Evolutionary conservation across 2,888 invertebrate genomes (phyloP).

Genomic region (Ochropacha duplaris): DNA sequence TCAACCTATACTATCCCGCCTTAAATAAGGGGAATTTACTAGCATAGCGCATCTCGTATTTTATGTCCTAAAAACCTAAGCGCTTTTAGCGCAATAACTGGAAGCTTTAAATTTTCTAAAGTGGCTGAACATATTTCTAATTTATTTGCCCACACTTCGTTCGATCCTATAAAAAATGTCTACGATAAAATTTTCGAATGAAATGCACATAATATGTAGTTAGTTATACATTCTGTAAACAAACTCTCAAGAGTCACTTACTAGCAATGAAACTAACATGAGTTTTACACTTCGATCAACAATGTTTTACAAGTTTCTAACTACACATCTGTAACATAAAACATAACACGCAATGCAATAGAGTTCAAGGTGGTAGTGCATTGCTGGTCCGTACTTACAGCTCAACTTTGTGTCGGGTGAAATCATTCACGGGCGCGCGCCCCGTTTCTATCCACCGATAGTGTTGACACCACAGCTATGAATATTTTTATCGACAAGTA

Average conservation of each 20-base stretch:
- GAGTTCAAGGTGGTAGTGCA: not conserved
- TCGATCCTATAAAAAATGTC: too few relatives aligned
- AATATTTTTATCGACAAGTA: not conserved
- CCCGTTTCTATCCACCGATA: not conserved
- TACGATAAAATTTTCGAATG: too few relatives aligned
- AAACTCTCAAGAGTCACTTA: too few relatives aligned
- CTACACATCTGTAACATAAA: too few relatives aligned
- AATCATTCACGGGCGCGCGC: not conserved
- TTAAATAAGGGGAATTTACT: not conserved
- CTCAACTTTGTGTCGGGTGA: not conserved
- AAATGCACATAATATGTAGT: too few relatives aligned
- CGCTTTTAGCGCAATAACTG: not conserved
- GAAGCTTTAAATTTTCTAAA: not conserved
- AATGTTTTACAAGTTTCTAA: too few relatives aligned
- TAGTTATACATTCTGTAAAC: too few relatives aligned
- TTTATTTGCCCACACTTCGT: not conserved
- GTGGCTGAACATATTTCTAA: not conserved
- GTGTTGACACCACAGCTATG: not conserved
- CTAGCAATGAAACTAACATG: too few relatives aligned
- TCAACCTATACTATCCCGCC: not conserved
- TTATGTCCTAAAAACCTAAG: too few relatives aligned
- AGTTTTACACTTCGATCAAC: too few relatives aligned
- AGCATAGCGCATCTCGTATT: not conserved
- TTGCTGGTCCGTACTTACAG: not conserved
- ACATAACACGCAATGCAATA: not conserved